Evolutionary conservation across 2,797 vertebrate genomes (phyloP).

Genomic region (Trachurus trachurus): DNA sequence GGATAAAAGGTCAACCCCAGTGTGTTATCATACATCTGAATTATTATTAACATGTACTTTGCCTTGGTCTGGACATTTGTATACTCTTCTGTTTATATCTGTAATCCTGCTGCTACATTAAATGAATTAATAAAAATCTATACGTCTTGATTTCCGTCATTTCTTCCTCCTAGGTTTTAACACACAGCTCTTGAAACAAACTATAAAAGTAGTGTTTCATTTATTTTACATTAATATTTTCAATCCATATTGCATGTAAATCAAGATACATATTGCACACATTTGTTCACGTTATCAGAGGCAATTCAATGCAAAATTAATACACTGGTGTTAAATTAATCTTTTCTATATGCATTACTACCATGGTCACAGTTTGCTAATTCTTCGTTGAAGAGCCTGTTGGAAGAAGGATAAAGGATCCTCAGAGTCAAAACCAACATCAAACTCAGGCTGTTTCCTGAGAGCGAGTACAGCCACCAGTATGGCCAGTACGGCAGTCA

Average conservation of each 20-base stretch:
- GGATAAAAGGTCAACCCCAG: constrained; percentile 81
- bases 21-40: constrained; percentile 85
- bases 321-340: not conserved
- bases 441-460: constrained; percentile 86
- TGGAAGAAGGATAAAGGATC: constrained; percentile 83
- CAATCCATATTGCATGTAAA: not conserved
- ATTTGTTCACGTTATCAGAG: not conserved
- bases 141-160: constrained; percentile 11
- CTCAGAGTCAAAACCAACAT: constrained; percentile 84
- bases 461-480: constrained; percentile 86
- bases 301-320: not conserved
- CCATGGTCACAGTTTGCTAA: constrained; percentile 88
- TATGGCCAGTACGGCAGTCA: constrained; percentile 89
- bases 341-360: not conserved
- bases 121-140: constrained; percentile 82
- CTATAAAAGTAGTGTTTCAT: not conserved
- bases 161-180: not conserved
- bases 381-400: constrained; percentile 63
- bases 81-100: constrained; percentile 89
- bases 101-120: constrained; percentile 88
- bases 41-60: constrained; percentile 88
- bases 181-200: not conserved
- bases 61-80: constrained; percentile 89
- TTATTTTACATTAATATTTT: constrained; percentile 18
- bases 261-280: not conserved